phyloP scores from a whole-genome alignment of 2,797 vertebrate genomes.

The Stomatorhinus walkeri region DNA sequence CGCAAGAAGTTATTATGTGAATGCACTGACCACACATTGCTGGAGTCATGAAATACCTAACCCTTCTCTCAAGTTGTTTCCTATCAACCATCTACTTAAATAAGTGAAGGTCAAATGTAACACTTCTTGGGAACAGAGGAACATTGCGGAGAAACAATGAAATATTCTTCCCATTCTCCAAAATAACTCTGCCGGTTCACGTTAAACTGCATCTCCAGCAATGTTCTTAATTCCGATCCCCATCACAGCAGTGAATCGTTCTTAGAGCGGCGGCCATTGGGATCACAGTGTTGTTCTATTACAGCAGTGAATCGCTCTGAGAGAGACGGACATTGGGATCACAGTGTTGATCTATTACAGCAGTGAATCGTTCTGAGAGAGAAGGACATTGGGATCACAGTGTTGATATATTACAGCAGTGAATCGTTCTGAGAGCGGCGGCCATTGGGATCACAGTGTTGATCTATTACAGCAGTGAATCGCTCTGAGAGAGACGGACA shows the following conservation, averaged over 20 bases:
- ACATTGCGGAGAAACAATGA: neutral
- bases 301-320: too few species aligned
- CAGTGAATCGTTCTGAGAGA: too few species aligned
- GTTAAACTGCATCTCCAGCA: neutral
- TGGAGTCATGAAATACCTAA: neutral
- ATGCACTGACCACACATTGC: neutral
- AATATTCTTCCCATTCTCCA: neutral
- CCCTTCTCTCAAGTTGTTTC: neutral
- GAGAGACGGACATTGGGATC: too few species aligned
- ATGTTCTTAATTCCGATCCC: neutral
- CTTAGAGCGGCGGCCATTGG: conserved; percentile 43
- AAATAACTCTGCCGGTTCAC: neutral
- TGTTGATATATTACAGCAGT: conserved; percentile 29
- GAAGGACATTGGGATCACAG: too few species aligned
- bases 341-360: too few species aligned
- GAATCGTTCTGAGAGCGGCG: conserved; percentile 50
- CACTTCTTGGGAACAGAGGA: neutral
- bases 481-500: conserved; percentile 28
- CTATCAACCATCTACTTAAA: neutral
- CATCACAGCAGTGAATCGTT: conserved; percentile 47
- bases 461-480: conserved; percentile 36
- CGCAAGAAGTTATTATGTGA: neutral
- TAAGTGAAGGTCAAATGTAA: neutral
- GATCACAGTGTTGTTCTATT: conserved; percentile 47
- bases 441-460: conserved; percentile 44